phyloP scores from a whole-genome alignment of 1,140 invertebrate genomes.

The Trialeurodes vaporariorum region DNA sequence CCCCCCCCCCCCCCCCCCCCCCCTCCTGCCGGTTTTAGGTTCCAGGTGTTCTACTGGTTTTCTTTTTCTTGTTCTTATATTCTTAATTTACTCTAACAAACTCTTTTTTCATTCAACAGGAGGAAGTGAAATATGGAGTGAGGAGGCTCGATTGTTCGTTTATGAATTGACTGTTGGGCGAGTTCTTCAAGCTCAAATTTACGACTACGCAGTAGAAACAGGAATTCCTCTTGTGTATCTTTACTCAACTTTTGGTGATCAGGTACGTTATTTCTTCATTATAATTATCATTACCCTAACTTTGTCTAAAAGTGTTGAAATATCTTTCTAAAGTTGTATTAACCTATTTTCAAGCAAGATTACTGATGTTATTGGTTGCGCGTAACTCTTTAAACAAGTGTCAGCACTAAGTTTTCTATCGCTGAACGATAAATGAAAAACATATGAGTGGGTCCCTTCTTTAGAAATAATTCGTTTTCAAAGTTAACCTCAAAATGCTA shows the following conservation, averaged over 20 bases:
- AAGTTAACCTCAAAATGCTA: too few relatives aligned
- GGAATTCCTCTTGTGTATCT: slow-evolving; percentile 65
- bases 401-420: too few relatives aligned
- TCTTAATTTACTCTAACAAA: slow-evolving; percentile 15
- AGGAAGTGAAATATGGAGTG: slow-evolving; percentile 47
- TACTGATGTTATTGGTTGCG: too few relatives aligned
- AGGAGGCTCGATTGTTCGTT: slow-evolving; percentile 60
- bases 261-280: slow-evolving; percentile 46
- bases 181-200: slow-evolving; percentile 75
- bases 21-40: slow-evolving; percentile 5
- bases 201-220: slow-evolving; percentile 56
- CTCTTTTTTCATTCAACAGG: slow-evolving; percentile 17
- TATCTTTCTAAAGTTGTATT: too few relatives aligned
- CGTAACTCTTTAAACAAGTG: too few relatives aligned
- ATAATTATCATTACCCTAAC: too few relatives aligned
- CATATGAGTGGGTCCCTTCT: too few relatives aligned
- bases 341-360: too few relatives aligned
- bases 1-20: too few relatives aligned
- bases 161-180: slow-evolving; percentile 61
- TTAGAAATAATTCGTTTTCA: too few relatives aligned
- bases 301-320: too few relatives aligned
- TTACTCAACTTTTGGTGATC: slow-evolving; percentile 53
- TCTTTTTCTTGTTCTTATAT: slow-evolving; percentile 15
- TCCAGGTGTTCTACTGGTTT: slow-evolving; percentile 13
- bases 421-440: too few relatives aligned